Evolutionary conservation across 30 jellyfish, hydroid and myxozoan species (phyloP), one percentile per base, ranked within the genome.

Genomic region (Mastigias papua): DNA sequence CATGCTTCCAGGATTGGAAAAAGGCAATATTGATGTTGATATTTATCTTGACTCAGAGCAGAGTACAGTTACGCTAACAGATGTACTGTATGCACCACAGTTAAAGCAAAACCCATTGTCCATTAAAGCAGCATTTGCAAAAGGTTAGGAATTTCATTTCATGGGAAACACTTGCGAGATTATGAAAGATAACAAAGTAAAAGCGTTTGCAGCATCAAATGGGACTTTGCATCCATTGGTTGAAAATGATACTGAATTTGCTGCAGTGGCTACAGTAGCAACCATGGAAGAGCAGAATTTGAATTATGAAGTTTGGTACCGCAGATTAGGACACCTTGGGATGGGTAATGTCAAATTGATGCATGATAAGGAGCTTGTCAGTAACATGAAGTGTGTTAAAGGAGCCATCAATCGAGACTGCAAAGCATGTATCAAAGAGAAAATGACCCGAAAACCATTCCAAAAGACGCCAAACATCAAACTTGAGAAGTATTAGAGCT

Each of bases 221-320:
- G 54, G 54, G 7, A 42, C 54, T 42, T 15, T 42, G 13, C 13
- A 42, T 42, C 54, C 13, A 0, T 42, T 42, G 13, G 54, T 42
- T 8, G 54, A 42, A 42, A 42, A 42, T 42, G 7, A 4, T 8
- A 42, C 7, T 42, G 54, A 42, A 42, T 42, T 4, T 42, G 54
- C 76, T 0, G 76, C 76, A 16, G 29, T 65, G 37, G 76, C 67
- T 19, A 54, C 0, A 21, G 17, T 54, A 21, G 67, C 25, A 54
- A 25, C 26, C 9, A 0, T 11, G 67, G 25, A 65, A 2, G 50
- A 21, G 76, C 76, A 65, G 0, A 9, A 22, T 20, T 21, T 26
- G 76, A 65, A 65, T 65, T 65, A 19, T 19, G 76, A 65, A 26
- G 23, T 46, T 46, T 79, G 90, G 90, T 86, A 79, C 46, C 23